These are phyloP conservation scores for Drosophila melanogaster DNA, from an alignment of 1,140 invertebrate genomes.

Conservation along the genomic window DNA sequence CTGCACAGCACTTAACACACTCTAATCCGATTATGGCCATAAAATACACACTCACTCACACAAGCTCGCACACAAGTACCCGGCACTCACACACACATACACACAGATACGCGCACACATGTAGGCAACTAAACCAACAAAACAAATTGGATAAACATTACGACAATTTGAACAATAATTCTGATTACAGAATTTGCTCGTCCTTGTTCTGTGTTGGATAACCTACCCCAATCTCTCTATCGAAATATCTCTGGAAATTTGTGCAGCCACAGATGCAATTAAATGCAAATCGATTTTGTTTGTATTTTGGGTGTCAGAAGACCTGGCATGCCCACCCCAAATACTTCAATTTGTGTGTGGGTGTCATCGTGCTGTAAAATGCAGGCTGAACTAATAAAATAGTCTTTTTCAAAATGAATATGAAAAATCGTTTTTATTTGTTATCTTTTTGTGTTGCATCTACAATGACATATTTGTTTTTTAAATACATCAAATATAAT, in stretches of 20 bases:
- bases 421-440: neutral
- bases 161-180: constrained; percentile 80
- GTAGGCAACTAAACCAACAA: constrained; percentile 58
- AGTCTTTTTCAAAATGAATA: constrained; percentile 1
- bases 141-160: constrained; percentile 81
- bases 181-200: constrained; percentile 68
- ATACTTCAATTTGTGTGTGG: constrained; percentile 5
- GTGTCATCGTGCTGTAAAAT: constrained; percentile 21
- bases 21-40: constrained; percentile 58
- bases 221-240: neutral
- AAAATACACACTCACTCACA: constrained; percentile 42
- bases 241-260: constrained; percentile 53
- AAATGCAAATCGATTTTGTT: constrained; percentile 79
- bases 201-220: constrained; percentile 17
- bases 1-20: constrained; percentile 70
- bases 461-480: constrained; percentile 1
- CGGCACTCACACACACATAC: constrained; percentile 15
- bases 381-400: constrained; percentile 19
- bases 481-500: neutral
- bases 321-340: constrained; percentile 36
- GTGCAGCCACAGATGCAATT: constrained; percentile 73
- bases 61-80: constrained; percentile 28
- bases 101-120: constrained; percentile 9
- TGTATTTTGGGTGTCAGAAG: constrained; percentile 47
- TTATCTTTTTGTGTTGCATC: neutral